A percentile compares a stretch with the other conserved stretches of the same genome.
Evolutionary conservation across 2,113 vertebrate genomes (phyloP).

Genomic region (Acinonyx jubatus): DNA sequence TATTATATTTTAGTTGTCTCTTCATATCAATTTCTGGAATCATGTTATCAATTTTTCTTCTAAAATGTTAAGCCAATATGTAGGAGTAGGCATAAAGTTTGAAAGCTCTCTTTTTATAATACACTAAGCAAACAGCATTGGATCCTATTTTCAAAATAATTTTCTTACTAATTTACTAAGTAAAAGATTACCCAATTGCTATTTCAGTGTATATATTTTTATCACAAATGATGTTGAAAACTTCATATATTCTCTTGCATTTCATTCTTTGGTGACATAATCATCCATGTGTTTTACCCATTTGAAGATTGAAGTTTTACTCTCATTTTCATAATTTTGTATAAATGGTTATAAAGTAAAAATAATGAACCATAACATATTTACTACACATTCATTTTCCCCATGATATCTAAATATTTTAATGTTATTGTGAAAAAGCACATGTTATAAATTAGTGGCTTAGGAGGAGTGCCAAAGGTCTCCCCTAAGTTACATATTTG

Average conservation of each 20-base stretch:
- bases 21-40: background rate
- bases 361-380: background rate
- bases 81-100: background rate
- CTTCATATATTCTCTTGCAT: background rate
- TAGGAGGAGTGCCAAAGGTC: background rate
- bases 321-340: background rate
- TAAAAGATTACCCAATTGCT: background rate
- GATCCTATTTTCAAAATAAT: background rate
- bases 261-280: background rate
- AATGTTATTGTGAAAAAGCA: background rate
- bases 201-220: background rate
- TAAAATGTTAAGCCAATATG: background rate
- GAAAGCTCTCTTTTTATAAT: constrained; percentile 4
- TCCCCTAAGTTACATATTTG: background rate
- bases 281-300: background rate
- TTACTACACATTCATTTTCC: background rate
- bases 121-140: background rate
- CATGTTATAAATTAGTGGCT: background rate
- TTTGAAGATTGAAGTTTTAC: constrained; percentile 1
- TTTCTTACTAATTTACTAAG: background rate
- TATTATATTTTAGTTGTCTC: background rate
- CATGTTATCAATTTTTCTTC: background rate
- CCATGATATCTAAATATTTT: background rate
- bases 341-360: background rate
- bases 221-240: background rate